Percentiles rank a stretch among this genome's conserved stretches.
These are phyloP conservation scores for Linnaemya vulpina DNA, from an alignment of 2,888 invertebrate genomes.

Conservation along the genomic window DNA sequence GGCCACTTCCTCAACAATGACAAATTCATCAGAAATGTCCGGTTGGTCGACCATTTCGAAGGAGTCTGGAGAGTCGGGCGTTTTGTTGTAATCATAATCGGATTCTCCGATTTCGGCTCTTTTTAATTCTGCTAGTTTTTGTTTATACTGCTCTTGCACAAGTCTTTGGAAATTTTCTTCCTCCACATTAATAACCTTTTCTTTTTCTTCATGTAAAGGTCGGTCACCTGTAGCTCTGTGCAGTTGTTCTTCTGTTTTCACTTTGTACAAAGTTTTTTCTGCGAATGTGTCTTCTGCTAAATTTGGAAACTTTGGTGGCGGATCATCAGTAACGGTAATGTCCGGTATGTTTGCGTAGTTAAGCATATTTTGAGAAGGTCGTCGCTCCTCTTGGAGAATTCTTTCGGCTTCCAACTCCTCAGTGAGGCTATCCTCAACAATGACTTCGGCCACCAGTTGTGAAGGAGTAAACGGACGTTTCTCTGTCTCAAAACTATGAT, in stretches of 20 bases:
- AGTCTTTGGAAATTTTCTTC: conserved; percentile 83
- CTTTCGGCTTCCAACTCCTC: conserved; percentile 82
- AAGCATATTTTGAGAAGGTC: conserved; percentile 82
- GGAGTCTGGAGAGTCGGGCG: conserved; percentile 91
- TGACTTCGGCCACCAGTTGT: conserved; percentile 81
- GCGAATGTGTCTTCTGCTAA: conserved; percentile 80
- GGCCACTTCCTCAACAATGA: conserved; percentile 94
- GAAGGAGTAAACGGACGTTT: conserved; percentile 82
- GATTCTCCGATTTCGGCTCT: conserved; percentile 81
- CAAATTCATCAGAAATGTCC: conserved; percentile 93
- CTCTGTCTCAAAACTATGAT: conserved; percentile 79
- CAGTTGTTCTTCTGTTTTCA: conserved; percentile 81
- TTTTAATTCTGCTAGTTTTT: conserved; percentile 86
- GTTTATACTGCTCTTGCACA: conserved; percentile 83
- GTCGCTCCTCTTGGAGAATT: conserved; percentile 76
- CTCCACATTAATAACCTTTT: conserved; percentile 77
- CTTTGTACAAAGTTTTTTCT: conserved; percentile 80
- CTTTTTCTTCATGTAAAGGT: conserved; percentile 77
- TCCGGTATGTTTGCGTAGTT: conserved; percentile 82
- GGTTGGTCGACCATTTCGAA: conserved; percentile 95
- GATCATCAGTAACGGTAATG: conserved; percentile 82
- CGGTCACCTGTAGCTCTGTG: conserved; percentile 80
- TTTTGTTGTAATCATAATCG: conserved; percentile 84
- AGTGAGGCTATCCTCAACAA: conserved; percentile 81
- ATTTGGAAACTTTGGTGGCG: conserved; percentile 77